Evolutionary conservation across 2,797 vertebrate species (phyloP).

Genomic region (Thripadectes ignobilis): DNA sequence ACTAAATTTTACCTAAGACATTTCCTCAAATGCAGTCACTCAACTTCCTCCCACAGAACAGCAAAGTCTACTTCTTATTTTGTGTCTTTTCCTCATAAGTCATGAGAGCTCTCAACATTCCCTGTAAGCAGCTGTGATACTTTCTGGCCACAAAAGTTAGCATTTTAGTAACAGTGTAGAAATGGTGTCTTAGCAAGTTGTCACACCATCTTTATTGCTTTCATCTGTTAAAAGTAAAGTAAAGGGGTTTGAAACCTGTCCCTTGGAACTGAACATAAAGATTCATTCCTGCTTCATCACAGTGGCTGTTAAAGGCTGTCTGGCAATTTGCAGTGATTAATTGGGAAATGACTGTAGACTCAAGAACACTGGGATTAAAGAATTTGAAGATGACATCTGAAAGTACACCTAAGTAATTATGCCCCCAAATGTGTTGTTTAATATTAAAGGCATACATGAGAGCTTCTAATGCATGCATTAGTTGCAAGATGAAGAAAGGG

Average conservation of each 20-base stretch:
- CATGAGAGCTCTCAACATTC: neutral
- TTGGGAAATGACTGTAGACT: conserved; percentile 62
- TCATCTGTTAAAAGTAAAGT: conserved; percentile 30
- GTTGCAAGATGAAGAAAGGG: neutral
- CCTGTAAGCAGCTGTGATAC: neutral
- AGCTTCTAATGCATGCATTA: neutral
- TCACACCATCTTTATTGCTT: conserved; percentile 39
- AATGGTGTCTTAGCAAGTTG: conserved; percentile 36
- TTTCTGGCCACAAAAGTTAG: conserved; percentile 14
- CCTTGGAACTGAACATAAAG: conserved; percentile 35
- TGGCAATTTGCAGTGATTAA: conserved; percentile 72
- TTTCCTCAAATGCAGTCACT: neutral
- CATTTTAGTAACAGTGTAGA: conserved; percentile 17
- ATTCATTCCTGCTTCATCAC: conserved; percentile 61
- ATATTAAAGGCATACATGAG: conserved; percentile 52
- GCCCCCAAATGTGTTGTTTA: conserved; percentile 59
- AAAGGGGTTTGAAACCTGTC: conserved; percentile 26
- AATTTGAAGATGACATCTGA: conserved; percentile 72
- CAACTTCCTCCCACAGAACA: neutral
- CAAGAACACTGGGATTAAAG: conserved; percentile 65
- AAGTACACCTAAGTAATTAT: conserved; percentile 70
- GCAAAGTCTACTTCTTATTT: conserved; percentile 5
- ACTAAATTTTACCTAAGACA: neutral
- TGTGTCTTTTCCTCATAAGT: neutral
- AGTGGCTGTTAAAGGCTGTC: conserved; percentile 65